Conservation (phyloP, 2,113 vertebrate genomes). For the Microcebus murinus region DNA sequence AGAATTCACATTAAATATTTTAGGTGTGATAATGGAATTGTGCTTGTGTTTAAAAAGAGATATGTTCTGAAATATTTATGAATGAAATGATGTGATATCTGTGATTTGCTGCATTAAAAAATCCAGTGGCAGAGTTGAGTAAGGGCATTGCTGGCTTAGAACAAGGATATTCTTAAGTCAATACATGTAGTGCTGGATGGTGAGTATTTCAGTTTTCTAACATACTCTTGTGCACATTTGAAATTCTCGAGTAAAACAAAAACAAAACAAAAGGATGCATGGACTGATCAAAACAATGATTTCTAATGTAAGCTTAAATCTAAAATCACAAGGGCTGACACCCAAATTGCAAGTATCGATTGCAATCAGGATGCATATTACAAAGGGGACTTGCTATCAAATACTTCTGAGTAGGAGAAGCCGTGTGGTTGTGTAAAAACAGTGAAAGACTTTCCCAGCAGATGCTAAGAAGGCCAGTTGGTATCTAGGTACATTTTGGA, state of each 20-base stretch:
- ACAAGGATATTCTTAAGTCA: background rate
- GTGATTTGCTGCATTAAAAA: background rate
- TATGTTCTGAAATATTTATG: background rate
- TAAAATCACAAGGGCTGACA: background rate
- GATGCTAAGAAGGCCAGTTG: background rate
- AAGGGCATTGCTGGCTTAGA: background rate
- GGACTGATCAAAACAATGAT: slow-evolving; percentile 9
- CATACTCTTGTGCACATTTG: background rate
- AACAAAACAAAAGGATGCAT: background rate
- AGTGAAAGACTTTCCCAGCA: background rate
- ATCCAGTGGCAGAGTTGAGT: background rate
- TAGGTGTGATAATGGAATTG: background rate
- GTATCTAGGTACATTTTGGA: background rate
- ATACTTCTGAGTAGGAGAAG: background rate
- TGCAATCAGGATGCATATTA: background rate
- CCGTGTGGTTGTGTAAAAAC: fast-evolving
- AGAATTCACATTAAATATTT: background rate
- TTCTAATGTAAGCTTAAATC: background rate
- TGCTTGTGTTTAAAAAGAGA: slow-evolving; percentile 23
- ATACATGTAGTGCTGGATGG: background rate
- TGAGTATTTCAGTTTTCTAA: background rate
- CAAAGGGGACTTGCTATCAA: background rate
- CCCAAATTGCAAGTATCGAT: slow-evolving; percentile 3
- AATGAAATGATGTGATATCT: background rate
- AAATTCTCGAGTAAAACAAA: slow-evolving; percentile 48